Evolutionary conservation across 2,113 vertebrate genomes (phyloP), one percentile per base, ranked within the genome.

Genomic region (Microtus oregoni): DNA sequence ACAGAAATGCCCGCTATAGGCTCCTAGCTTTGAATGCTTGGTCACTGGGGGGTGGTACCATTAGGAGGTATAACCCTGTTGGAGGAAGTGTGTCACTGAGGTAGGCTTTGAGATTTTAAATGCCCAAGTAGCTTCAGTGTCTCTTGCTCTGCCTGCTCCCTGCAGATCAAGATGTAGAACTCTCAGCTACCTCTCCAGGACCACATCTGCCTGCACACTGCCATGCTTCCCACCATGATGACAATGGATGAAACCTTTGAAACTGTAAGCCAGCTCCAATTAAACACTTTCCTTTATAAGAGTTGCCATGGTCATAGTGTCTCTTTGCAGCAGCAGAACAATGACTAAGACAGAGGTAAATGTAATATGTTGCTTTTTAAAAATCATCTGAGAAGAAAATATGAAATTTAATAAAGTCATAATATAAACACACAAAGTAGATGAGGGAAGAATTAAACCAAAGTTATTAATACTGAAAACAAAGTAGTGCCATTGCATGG

Each of bases 401-500:
- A 35, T 13, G 44, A 61, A 82, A 82, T 68, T 72, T 75, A 91
- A 96, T 92, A 52, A 81, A 58, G 58, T 73, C 15, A 32, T 73
- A 79, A 86, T 35, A 94, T 1, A 87, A 50, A 82, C 75, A 12
- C 52, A 4, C 10, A 72, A 63, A 92, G n/a, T 41, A 89, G 75
- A 77, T 77, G 35, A 94, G 26, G 87, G 35, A 95, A 85, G 52
- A 83, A 91, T 35, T 63, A 86, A 87, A 85, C 47, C 10, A 86
- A 87, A 94, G 13, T 92, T 38, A 92, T 24, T 78, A 67, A 92
- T n/a, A 92, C 5, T 61, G n/a, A 94, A 95, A 95, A 70, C 6
- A 38, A 79, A 89, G 50, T 58, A 77, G 28, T 87, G 44, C 70
- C 1, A 81, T 55, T 38, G 86, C 58, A n/a, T 41, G 35, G 81